phyloP scores from a whole-genome alignment of 2,888 invertebrate species.

The Lampropteryx suffumata region DNA sequence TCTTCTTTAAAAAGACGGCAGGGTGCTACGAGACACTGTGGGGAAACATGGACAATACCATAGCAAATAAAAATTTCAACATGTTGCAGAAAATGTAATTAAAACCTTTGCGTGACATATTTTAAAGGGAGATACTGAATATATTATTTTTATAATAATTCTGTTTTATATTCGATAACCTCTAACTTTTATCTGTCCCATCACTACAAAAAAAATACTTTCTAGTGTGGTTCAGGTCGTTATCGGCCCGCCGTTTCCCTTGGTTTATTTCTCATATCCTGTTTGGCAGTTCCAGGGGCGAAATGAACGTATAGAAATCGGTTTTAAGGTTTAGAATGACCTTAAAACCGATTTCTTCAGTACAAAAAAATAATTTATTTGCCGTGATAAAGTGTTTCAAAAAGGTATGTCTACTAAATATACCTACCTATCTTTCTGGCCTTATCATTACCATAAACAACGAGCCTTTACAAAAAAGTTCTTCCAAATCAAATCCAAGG shows the following conservation, averaged over 20 bases:
- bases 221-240: slow-evolving; percentile 36
- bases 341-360: too few species aligned
- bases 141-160: background rate
- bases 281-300: slow-evolving; percentile 29
- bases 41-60: slow-evolving; percentile 28
- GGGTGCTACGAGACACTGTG: slow-evolving; percentile 39
- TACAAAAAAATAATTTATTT: too few species aligned
- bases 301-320: slow-evolving; percentile 3
- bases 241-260: slow-evolving; percentile 26
- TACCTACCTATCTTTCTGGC: too few species aligned
- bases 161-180: slow-evolving; percentile 19
- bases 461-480: too few species aligned
- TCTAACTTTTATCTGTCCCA: slow-evolving; percentile 34
- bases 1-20: too few species aligned
- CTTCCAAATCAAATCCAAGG: too few species aligned
- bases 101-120: slow-evolving; percentile 36
- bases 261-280: slow-evolving; percentile 29
- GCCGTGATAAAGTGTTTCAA: too few species aligned
- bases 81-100: slow-evolving; percentile 35
- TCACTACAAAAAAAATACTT: slow-evolving; percentile 39
- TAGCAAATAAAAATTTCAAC: slow-evolving; percentile 28
- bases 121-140: slow-evolving; percentile 32
- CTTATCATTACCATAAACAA: too few species aligned
- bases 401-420: too few species aligned
- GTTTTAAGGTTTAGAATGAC: too few species aligned